Base-by-base conservation (phyloP, 1,140 invertebrate species). In the Camponotus floridanus region DNA sequence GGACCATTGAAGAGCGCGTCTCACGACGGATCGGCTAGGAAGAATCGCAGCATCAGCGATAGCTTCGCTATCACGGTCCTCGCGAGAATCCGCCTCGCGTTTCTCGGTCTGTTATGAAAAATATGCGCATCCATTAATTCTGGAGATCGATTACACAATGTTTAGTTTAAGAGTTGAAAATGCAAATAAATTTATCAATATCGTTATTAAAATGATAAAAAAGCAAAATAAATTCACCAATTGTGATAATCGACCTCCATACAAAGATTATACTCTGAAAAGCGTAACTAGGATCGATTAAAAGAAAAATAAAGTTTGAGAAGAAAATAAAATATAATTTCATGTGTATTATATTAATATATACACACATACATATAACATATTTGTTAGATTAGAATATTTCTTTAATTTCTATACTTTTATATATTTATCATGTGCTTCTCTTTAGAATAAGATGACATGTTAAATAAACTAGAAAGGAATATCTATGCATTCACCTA, bases 1-100 rank as follows among this genome's bases (percentile, higher is more conserved):
- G 88, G 92, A 93, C 92, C 94, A 94, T 91, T 91, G 87, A 92
- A 93, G 93, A 91, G 76, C 89, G 90, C 91, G 89, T 91, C 76
- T 93, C 91, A 89, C 92, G 87, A 81, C 84, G 92, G 91, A 94
- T 94, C 90, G 89, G 81, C 88, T 92, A 92, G 89, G 81, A 89
- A 91, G 88, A 92, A 90, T 91, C 91, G 92, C 92, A 79, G 48
- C 90, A 87, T 91, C 87, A 92, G 90, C 92, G 88, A 89, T 89
- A 81, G 85, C 87, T 92, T 90, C 87, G 90, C 88, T 92, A 79
- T 90, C 68, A 88, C 91, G 88, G 86, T 92, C 91, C 89, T 80
- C 87, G 90, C 91, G 85, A 90, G 86, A 87, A 89, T 93, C 90
- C 90, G 74, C 84, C 90, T 88, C 83, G 90, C 86, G 86, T 21